Base-by-base conservation (phyloP, 1,140 invertebrate species). In the Apis laboriosa region DNA sequence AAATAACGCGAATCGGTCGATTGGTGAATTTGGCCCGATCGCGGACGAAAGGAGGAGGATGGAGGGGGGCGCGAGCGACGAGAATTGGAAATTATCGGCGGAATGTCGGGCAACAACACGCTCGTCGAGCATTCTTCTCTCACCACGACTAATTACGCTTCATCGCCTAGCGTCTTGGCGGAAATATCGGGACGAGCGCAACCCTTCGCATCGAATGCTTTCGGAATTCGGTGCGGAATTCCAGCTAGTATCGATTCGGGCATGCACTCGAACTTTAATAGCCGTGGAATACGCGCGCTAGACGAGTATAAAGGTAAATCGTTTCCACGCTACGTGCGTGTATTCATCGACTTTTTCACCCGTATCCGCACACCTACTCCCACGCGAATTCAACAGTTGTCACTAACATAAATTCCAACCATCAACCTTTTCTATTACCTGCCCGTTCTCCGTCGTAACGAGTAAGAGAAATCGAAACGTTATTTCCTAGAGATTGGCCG, bases 251-350 rank as follows among this genome's bases (percentile, higher is more conserved):
- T 92, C 90, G 91, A 91, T 92, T 88, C 90, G n/a, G n/a, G 83
- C 75, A 84, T 90, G 89, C 83, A 90, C 88, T 84, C 87, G 84
- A 90, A 90, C 86, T 89, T 82, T 90, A 92, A 91, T 89, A 91
- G 87, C 88, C 84, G 77, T 76, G 85, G 87, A 88, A 90, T 91
- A 87, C 89, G 82, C 87, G 84, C 80, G 83, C 75, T 68, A 77
- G 83, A 61, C 51, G 28, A 58, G 49, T n/a, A 67, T 73, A 67
- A 74, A 28, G 71, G 61, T 63, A 60, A 53, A 84, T 78, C 81
- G 77, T 63, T 67, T 77, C 67, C 58, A 43, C 34, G 34, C 66
- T 58, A 71, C 56, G 34, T 43, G 5, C 34, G 4, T 43, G 34
- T 76, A 56, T 34, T 43, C 21, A 15, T 9, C 13, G 21, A 70